Base-by-base conservation (phyloP, 2,888 invertebrate genomes). In the Thyatira batis region DNA sequence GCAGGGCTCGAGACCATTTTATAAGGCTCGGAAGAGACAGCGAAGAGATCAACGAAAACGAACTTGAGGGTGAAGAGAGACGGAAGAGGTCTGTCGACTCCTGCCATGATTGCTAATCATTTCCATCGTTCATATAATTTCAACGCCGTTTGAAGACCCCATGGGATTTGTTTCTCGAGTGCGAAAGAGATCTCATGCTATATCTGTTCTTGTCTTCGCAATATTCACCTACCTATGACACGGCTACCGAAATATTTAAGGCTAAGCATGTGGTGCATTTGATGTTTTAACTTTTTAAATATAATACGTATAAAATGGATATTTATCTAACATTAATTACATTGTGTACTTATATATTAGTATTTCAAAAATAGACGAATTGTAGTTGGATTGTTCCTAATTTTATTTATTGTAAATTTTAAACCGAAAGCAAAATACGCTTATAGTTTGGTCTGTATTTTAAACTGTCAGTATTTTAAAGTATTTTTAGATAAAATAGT, bases 1-100 rank as follows among this genome's bases (percentile, higher is more conserved):
- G 69, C 65, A 79, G 91, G 54, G 91, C 90, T 3, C 76, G 90
- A 17, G 84, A 91, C 56, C 89, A 89, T 50, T 92, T 92, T 59
- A 82, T 92, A 64, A 84, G 91, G 54, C 83, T 92, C 0, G 91
- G 91, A 1, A 76, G 91, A 52, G 88, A 88, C 54, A 89, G 80
- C 51, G 91, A 90, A 58, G 89, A 89, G 45, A 46, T 86, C 9
- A 79, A 76, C 51, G 85, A 82, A n/a, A 72, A 68, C 20, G 73
- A 71, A 5, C 61, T 73, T 13, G 85, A 83, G 3, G 84, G 81
- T 3, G 81, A 82, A 21, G 70, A 73, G 8, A 86, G 89, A 70
- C 85, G 71, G 77, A 90, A 91, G 78, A 72, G 89, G 54, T 80
- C 84, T 0, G 58, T 69, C 2, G 80, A 78, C 33, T 33, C 72